Base-by-base conservation (phyloP, 30 jellyfish, hydroid and myxozoan genomes). In the Turritopsis rubra region DNA sequence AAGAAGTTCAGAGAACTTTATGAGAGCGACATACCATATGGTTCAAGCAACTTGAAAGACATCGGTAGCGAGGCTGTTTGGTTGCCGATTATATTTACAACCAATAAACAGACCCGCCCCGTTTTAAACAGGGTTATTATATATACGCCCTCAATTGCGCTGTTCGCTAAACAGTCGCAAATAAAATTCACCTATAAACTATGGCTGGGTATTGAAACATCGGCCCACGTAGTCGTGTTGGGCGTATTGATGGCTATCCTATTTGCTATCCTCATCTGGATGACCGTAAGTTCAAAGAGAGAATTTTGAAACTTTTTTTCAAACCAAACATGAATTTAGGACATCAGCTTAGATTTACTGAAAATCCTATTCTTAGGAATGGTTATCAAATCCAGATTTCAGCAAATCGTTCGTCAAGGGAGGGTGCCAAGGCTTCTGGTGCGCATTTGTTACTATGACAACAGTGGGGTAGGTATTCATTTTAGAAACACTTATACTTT, bases 371-470 rank as follows among this genome's bases (percentile, higher is more conserved):
- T 74, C n/a, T 21, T 74, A 74, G 82, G 82, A 74, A n/a, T 65
- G 87, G 83, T 53, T 16, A 9, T 24, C 29, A n/a, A 80, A 26
- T 26, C 21, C 85, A 18, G 87, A 80, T 18, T 52, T 80, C 83
- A 26, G 80, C 31, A 53, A 60, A 24, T 65, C 83, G 0, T 80
- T 80, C 65, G 20, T 65, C n/a, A 19, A 18, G 65, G 87, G 87
- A 8, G 25, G 3, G 26, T 41, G 87, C 21, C 29, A 54, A 25
- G 85, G 85, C 9, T 80, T 28, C 25, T 80, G 87, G 87, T 80
- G 87, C 84, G 87, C 87, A 53, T 54, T 52, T 65, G 83, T 80
- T 53, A 28, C 87, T 22, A 80, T 80, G 87, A 80, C 87, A 53
- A 80, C 87, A 18, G 87, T 80, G 27, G 87, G 87, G 87, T 80